Percentiles rank a stretch among this genome's conserved stretches.
Conservation (phyloP, 1,140 invertebrate species). For the Ptiloglossa arizonensis region DNA sequence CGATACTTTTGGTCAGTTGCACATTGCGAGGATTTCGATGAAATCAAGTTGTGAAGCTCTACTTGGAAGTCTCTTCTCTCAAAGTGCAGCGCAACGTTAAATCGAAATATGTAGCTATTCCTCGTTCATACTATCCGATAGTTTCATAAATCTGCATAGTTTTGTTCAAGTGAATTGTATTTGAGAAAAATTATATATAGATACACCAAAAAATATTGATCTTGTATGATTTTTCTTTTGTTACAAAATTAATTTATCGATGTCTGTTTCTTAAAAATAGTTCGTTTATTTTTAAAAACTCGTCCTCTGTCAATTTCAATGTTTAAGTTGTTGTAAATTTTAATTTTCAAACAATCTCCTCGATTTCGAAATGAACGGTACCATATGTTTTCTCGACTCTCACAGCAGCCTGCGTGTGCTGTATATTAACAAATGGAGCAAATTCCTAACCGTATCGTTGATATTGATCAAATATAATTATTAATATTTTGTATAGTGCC, state of each 20-base stretch:
- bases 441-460: no score
- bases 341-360: no score
- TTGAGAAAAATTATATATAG: neutral
- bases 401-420: no score
- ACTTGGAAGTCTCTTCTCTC: neutral
- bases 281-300: neutral
- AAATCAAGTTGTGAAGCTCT: neutral
- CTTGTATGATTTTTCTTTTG: neutral
- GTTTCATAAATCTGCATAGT: neutral
- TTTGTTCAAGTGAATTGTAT: neutral
- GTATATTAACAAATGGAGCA: no score
- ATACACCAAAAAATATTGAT: neutral
- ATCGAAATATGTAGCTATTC: neutral
- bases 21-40: neutral
- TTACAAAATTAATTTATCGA: no score
- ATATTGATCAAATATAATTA: no score
- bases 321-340: no score
- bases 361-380: no score
- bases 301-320: no score
- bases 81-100: neutral
- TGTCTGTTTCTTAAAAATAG: no score
- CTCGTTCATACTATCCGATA: neutral
- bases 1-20: constrained; percentile 27
- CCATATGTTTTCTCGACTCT: no score
- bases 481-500: no score